Conservation (phyloP, 2,888 invertebrate genomes). For the Spisula subtruncata region DNA sequence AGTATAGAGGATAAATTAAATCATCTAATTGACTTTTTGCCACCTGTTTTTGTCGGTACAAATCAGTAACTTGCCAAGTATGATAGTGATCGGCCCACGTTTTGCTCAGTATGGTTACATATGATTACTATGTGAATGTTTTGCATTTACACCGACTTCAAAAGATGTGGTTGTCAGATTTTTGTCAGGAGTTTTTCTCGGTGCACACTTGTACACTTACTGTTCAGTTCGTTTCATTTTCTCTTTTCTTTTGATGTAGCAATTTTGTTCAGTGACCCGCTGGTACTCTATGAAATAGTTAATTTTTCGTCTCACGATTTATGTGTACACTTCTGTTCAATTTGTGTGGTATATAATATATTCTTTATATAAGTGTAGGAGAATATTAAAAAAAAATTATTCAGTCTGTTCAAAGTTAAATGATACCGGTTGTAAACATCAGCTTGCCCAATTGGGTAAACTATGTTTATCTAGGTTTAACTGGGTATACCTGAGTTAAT, state of each 20-base stretch:
- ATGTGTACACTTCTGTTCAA: neutral
- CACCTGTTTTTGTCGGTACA: neutral
- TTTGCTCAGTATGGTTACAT: neutral
- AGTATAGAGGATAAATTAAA: too few species aligned
- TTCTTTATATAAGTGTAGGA: neutral
- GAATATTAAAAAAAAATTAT: too few species aligned
- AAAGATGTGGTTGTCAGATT: neutral
- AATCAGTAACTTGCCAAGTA: neutral
- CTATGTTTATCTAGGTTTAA: too few species aligned
- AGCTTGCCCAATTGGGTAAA: too few species aligned
- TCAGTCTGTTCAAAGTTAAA: too few species aligned
- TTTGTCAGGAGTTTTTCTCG: neutral
- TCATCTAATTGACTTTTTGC: neutral
- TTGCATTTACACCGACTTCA: neutral
- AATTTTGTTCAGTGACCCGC: neutral
- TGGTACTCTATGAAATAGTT: neutral
- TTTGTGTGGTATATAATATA: neutral
- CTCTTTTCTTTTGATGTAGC: conserved; percentile 2
- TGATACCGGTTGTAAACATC: too few species aligned
- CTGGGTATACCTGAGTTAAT: too few species aligned
- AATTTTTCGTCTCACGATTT: neutral
- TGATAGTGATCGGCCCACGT: neutral
- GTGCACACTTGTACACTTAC: conserved; percentile 12
- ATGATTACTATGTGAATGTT: neutral
- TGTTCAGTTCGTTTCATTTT: neutral